Evolutionary conservation across 2,113 vertebrate genomes (phyloP).

Genomic region (Pardalotus punctatus): DNA sequence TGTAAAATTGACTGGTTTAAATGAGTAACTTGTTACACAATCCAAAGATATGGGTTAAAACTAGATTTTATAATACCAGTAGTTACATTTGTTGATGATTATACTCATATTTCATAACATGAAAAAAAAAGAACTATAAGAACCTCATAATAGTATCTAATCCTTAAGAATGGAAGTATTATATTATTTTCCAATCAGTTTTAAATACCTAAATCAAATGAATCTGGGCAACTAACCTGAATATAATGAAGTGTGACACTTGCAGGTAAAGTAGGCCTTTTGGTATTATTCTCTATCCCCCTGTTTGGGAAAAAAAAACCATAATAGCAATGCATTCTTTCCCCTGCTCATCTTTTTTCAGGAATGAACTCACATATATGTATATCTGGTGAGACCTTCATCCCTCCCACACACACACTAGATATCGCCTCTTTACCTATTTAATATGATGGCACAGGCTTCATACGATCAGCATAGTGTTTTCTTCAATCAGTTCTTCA

Average conservation of each 20-base stretch:
- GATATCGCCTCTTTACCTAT: neutral
- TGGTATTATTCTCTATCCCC: neutral
- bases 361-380: neutral
- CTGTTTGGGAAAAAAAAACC: neutral
- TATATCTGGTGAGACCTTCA: neutral
- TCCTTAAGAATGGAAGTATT: neutral
- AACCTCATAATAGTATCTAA: neutral
- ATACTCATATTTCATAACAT: neutral
- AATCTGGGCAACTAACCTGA: neutral
- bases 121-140: neutral
- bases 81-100: neutral
- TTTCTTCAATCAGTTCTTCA: neutral
- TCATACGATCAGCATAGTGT: neutral
- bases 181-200: neutral
- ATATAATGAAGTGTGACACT: neutral
- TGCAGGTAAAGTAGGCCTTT: neutral
- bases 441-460: neutral
- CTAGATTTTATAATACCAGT: neutral
- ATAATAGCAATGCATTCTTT: neutral
- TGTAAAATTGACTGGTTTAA: neutral
- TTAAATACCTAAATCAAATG: neutral
- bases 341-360: neutral
- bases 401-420: too few species aligned
- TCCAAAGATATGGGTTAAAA: neutral
- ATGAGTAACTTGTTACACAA: neutral